These are phyloP conservation scores for Drosophila trichaetosa DNA, from an alignment of 2,888 invertebrate species.

Conservation along the genomic window DNA sequence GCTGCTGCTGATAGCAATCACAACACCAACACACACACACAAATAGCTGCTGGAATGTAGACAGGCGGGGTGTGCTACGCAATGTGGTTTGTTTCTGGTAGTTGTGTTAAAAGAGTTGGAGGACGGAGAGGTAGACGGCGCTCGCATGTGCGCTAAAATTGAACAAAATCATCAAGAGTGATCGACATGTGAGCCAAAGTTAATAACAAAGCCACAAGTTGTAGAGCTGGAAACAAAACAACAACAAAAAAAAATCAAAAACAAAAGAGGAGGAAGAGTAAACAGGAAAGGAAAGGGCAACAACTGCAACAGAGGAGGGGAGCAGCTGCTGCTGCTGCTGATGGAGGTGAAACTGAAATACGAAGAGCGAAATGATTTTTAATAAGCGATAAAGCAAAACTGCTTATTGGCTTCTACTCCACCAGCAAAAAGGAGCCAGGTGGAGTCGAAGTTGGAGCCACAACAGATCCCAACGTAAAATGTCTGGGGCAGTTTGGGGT, in stretches of 20 bases:
- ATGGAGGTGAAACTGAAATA: slow-evolving; percentile 76
- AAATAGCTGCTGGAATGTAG: slow-evolving; percentile 62
- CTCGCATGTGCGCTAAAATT: slow-evolving; percentile 80
- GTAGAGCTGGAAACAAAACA: neutral
- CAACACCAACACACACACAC: slow-evolving; percentile 57
- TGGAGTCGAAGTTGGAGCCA: slow-evolving; percentile 39
- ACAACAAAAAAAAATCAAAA: neutral
- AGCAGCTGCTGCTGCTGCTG: slow-evolving; percentile 32
- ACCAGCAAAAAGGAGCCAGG: slow-evolving; percentile 46
- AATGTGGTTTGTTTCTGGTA: slow-evolving; percentile 24
- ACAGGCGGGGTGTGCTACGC: slow-evolving; percentile 42
- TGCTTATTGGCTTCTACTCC: slow-evolving; percentile 75
- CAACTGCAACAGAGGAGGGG: slow-evolving; percentile 22
- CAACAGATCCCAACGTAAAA: slow-evolving; percentile 6
- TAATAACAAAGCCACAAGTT: slow-evolving; percentile 76
- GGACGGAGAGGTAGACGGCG: slow-evolving; percentile 69
- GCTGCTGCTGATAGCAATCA: slow-evolving; percentile 68
- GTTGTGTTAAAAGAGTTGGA: slow-evolving; percentile 21
- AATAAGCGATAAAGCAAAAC: slow-evolving; percentile 84
- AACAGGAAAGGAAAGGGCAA: slow-evolving; percentile 16
- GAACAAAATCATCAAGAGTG: slow-evolving; percentile 81
- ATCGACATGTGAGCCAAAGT: slow-evolving; percentile 83
- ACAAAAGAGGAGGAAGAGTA: slow-evolving; percentile 23
- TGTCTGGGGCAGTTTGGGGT: slow-evolving; percentile 16
- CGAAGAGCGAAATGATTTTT: slow-evolving; percentile 83